Evolutionary conservation across 1,140 invertebrate genomes (phyloP), one percentile per base, ranked within the genome.

Genomic region (Anoplolepis gracilipes): DNA sequence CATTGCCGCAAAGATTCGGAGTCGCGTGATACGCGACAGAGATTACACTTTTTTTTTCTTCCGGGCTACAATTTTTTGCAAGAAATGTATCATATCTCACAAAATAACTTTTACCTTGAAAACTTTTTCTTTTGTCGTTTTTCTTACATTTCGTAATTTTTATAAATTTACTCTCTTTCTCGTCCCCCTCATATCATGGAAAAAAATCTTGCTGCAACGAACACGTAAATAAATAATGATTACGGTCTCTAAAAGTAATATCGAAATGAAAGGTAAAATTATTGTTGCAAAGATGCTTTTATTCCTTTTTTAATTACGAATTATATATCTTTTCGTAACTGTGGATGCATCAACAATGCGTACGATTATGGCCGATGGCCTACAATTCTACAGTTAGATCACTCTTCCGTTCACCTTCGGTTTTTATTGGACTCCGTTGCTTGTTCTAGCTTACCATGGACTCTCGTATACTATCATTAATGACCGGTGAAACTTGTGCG

Each of bases 381-480:
- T 89, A 77, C 87, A 84, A 85, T 89, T 89, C 87, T 73, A 87
- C 57, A 84, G 92, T 93, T 93, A 92, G 92, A 93, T 93, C 90
- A 93, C 87, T 92, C 91, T 92, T 93, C 92, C 92, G 92, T 90
- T 92, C 86, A 87, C 91, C 91, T 92, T 93, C 92, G 87, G 28
- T 89, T 88, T 91, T 91, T 91, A 90, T 91, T 84, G 55, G 46
- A 39, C 33, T 39, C 62, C 49, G 55, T 72, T 61, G 70, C 55
- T 61, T 42, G 67, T 82, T 73, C 70, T 69, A 69, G 25, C 67
- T 49, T 72, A 16, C 25, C 65, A 70, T 22, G 13, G 25, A 42
- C 19, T 72, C 65, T 42, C 11, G 30, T 42, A 5, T 42, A 42
- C 22, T 28, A 49, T 3, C 36, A 22, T 46, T 76, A 39, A 70